phyloP scores from a whole-genome alignment of 1,140 invertebrate genomes.

The Lucilia cuprina region DNA sequence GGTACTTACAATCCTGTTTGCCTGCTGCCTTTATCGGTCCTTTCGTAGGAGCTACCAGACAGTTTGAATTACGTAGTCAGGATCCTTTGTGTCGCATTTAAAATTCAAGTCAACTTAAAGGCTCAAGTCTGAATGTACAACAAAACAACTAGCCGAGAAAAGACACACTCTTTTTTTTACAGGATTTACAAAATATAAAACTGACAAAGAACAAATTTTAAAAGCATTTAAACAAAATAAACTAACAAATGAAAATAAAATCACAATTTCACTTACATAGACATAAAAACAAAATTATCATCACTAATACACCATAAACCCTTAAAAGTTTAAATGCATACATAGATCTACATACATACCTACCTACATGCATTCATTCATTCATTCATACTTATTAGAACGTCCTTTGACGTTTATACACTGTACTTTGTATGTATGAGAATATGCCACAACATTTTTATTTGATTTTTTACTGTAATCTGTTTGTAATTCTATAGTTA shows the following conservation, averaged over 20 bases:
- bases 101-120: conserved; percentile 29
- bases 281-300: background rate
- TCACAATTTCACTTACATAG: conserved; percentile 2
- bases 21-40: conserved; percentile 86
- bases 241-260: background rate
- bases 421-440: background rate
- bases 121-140: background rate
- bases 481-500: background rate
- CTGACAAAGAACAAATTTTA: background rate
- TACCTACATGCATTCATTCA: too few species aligned
- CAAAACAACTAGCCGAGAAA: background rate
- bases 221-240: background rate
- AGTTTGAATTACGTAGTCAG: conserved; percentile 70
- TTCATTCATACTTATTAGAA: background rate
- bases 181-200: background rate
- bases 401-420: background rate
- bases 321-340: background rate
- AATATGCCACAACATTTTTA: background rate
- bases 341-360: background rate
- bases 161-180: background rate
- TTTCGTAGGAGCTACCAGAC: conserved; percentile 90
- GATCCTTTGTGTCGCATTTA: conserved; percentile 53
- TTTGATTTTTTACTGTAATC: background rate
- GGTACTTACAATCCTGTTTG: conserved; percentile 87
- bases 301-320: background rate